Evolutionary conservation across 1,140 invertebrate species (phyloP).

Genomic region (Melitaea cinxia): DNA sequence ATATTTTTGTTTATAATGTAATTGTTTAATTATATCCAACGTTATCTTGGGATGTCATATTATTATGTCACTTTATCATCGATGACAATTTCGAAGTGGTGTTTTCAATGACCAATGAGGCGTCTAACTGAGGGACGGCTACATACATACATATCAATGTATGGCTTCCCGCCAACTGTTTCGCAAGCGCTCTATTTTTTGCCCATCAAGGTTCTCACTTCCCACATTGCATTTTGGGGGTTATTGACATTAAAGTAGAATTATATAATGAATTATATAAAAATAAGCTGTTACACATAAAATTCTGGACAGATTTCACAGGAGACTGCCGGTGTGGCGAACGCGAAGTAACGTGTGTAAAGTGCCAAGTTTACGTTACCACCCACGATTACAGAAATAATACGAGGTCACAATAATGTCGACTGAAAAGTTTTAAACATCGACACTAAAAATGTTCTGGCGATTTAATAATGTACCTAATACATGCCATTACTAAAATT

Average conservation of each 20-base stretch:
- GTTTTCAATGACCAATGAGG: conserved; percentile 64
- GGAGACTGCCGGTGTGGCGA: conserved; percentile 35
- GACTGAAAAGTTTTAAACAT: conserved; percentile 46
- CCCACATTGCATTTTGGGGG: conserved; percentile 70
- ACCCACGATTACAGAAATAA: conserved; percentile 69
- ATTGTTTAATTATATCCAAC: background rate
- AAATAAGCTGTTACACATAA: conserved; percentile 44
- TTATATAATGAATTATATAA: conserved; percentile 70
- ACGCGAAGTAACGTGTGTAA: conserved; percentile 47
- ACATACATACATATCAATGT: conserved; percentile 26
- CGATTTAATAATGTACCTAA: background rate
- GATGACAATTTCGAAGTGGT: conserved; percentile 36
- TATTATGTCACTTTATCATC: conserved; percentile 22
- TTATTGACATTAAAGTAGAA: conserved; percentile 71
- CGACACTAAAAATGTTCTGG: conserved; percentile 21
- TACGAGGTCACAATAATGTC: conserved; percentile 63
- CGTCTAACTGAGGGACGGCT: conserved; percentile 36
- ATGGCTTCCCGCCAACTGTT: conserved; percentile 72
- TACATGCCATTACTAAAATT: too few relatives aligned
- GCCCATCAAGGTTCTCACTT: conserved; percentile 61
- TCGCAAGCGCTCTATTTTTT: conserved; percentile 72
- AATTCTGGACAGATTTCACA: conserved; percentile 45
- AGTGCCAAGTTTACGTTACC: conserved; percentile 74
- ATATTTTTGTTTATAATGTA: background rate
- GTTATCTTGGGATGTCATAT: conserved; percentile 1